Evolutionary conservation across 2,888 invertebrate genomes (phyloP), one percentile per base, ranked within the genome.

Genomic region (Flexamia atlantica): DNA sequence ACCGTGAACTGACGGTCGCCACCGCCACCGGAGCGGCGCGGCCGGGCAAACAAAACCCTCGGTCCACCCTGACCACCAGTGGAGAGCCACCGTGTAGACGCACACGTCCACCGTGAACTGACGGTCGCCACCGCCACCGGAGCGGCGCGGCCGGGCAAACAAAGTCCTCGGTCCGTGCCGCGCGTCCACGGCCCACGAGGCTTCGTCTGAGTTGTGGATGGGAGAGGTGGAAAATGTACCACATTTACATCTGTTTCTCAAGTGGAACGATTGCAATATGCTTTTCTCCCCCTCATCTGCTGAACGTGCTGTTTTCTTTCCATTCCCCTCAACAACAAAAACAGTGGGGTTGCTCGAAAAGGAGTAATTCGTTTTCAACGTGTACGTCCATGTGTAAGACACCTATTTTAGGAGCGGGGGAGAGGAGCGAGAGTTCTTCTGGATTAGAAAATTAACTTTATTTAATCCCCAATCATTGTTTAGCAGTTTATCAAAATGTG

Each of bases 231-330:
- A 60, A 25, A n/a, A n/a, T 60, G 60, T 23, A 60, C 60, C 60
- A 28, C 23, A 68, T 68, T 68, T 68, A 32, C 68, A 68, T 68
- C 30, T 32, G 3, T 46, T 46, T 17, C 46, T 17, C 12, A 25
- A 23, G 23, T 57, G 25, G 23, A 57, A 23, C 57, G 23, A 5
- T 50, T 50, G 57, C 64, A 64, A 64, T 64, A 64, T 64, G 64
- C 30, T 64, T 14, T 17, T 28, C 23, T 20, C 64, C 64, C 14
- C 64, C 28, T 28, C 23, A 64, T 53, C 53, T 53, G 53, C 20
- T 53, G 64, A 64, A 30, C 64, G 64, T 64, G 57, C 57, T 57
- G 64, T 64, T 64, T 64, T 28, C 64, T 1, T 64, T 30, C 64
- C 57, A 20, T 57, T 17, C 28, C 12, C 17, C 30, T 14, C 30